A percentile compares a stretch with the other conserved stretches of the same genome.
Evolutionary conservation across 2,888 invertebrate genomes (phyloP).

Genomic region (Pseudococcus jackbeardsleyi): DNA sequence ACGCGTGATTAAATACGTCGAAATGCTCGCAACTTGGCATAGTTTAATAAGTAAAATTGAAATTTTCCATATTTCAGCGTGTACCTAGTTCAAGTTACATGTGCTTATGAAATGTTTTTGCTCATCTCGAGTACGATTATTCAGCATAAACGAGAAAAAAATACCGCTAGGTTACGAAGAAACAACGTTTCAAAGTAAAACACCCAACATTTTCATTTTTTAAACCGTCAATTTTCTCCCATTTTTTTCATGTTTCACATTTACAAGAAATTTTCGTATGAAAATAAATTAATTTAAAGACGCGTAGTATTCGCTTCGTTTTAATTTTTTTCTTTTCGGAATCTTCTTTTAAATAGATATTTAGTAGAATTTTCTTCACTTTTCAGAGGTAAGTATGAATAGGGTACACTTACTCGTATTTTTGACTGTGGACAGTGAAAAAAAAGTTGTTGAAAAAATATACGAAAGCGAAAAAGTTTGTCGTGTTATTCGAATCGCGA

Average conservation of each 20-base stretch:
- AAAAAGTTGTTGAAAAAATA: neutral
- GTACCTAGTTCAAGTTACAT: neutral
- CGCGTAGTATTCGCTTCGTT: neutral
- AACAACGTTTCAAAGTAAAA: neutral
- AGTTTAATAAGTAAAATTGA: neutral
- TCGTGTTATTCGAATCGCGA: slow-evolving; percentile 1
- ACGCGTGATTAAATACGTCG: neutral
- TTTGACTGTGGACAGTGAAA: neutral
- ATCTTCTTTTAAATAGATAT: neutral
- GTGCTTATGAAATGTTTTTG: neutral
- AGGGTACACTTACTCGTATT: neutral
- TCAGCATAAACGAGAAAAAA: neutral
- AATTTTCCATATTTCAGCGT: slow-evolving; percentile 2
- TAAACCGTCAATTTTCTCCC: neutral
- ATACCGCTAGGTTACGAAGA: neutral
- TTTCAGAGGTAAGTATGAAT: neutral
- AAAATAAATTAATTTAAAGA: slow-evolving; percentile 3
- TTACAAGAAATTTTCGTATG: neutral
- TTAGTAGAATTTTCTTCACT: neutral
- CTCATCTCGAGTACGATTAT: neutral
- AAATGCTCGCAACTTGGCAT: neutral
- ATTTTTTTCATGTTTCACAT: neutral
- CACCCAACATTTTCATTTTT: neutral
- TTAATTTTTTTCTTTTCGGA: neutral
- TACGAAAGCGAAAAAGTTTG: slow-evolving; percentile 4